Percentiles rank a stretch among this genome's conserved stretches.
Conservation (phyloP, 1,140 invertebrate genomes). For the Brevipalpus yothersi region DNA sequence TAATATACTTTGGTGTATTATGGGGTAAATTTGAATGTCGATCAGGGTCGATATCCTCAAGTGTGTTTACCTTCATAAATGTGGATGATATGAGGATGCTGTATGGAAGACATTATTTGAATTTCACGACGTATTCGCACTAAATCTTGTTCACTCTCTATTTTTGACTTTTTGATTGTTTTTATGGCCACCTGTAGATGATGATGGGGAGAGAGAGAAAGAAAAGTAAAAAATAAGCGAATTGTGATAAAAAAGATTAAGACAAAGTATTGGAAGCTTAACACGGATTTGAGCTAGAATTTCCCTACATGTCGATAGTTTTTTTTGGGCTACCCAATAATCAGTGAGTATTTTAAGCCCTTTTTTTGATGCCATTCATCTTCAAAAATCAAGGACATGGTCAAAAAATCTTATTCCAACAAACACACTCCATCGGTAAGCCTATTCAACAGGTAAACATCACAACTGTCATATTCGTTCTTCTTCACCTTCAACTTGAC, state of each 20-base stretch:
- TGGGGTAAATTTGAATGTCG: neutral
- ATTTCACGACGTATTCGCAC: conserved; percentile 84
- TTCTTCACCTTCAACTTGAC: no score
- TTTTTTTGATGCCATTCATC: no score
- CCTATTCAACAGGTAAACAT: no score
- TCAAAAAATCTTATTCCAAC: no score
- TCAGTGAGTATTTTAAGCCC: no score
- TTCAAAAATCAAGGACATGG: no score
- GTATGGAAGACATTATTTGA: conserved; percentile 92
- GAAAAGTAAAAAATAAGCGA: neutral
- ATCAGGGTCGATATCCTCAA: neutral
- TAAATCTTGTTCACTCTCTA: conserved; percentile 87
- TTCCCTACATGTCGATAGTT: no score
- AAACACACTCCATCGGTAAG: no score
- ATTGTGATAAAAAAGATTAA: neutral
- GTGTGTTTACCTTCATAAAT: conserved; percentile 70
- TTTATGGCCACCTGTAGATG: conserved; percentile 59
- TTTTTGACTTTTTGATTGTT: conserved; percentile 96
- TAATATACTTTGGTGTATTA: neutral
- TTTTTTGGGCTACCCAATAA: no score
- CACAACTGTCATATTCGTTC: no score
- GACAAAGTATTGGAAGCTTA: neutral
- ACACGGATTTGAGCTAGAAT: neutral
- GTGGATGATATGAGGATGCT: conserved; percentile 95
- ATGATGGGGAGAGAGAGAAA: neutral